Evolutionary conservation across 92 coral and sea anemone species (phyloP), one percentile per base, ranked within the genome.

Genomic region (Anthopleura xanthogrammica): DNA sequence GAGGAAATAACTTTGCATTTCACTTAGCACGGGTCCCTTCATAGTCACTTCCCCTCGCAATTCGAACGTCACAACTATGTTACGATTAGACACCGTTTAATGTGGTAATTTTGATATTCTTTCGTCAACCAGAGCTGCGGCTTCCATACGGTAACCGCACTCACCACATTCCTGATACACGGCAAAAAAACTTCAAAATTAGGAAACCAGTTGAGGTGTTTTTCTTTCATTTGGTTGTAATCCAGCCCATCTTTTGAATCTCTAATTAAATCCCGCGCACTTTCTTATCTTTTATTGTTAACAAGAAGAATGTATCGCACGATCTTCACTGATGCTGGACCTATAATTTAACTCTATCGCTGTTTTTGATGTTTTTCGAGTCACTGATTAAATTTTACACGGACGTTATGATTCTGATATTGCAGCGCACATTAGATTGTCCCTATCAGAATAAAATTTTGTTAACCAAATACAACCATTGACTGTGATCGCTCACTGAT

Each of bases 401-500:
- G 74, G 64, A 81, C 57, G 57, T 60, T 81, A 60, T 60, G 60
- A 71, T 64, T 46, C 52, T 79, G 88, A 88, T 88, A 83, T 77
- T 84, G 88, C 56, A 88, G 84, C 84, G 79, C 79, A 84, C 80
- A 88, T 86, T 86, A 77, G 82, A 80, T 70, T 82, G 83, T 86
- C 83, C 68, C 75, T 85, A 86, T 86, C 80, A 82, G 83, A 78
- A 75, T 81, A 77, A 79, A 85, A 92, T 91, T 90, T 91, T 93
- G 97, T 93, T 91, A 93, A 91, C 88, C 88, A 91, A 93, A 90
- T 88, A 90, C 77, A 48, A 60, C 85, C 77, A 87, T 83, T 88
- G 86, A 78, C 81, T 71, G 78, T 76, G 70, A 75, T 86, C 75
- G 76, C 81, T 83, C 72, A 80, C 75, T 86, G 42, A 73, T 81